A percentile compares a stretch with the other conserved stretches of the same genome.
These are phyloP conservation scores for Leguminivora glycinivorella DNA, from an alignment of 1,140 invertebrate species.

Conservation along the genomic window DNA sequence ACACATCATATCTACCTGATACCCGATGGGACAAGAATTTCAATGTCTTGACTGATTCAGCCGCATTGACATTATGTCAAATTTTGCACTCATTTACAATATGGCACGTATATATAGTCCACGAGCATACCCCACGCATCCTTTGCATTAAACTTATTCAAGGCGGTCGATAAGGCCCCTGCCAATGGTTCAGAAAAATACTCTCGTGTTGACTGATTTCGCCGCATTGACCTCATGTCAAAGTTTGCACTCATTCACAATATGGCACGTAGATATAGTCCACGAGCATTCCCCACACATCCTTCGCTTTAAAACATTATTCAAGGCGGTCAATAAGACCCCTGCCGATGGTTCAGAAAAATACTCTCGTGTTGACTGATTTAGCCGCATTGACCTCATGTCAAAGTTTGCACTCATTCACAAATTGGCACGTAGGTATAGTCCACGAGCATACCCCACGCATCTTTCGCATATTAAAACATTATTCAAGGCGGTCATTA, in stretches of 20 bases:
- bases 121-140: slow-evolving; percentile 6
- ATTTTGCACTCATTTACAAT: not conserved
- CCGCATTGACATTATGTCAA: not conserved
- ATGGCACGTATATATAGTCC: not conserved
- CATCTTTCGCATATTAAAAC: slow-evolving; percentile 54
- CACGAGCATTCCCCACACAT: not conserved
- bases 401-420: not conserved
- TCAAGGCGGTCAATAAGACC: slow-evolving; percentile 37
- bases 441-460: not conserved
- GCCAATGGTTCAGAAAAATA: no score
- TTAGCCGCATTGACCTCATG: no score
- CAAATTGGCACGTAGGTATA: not conserved
- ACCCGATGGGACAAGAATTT: no score
- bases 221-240: no score
- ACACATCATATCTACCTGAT: no score
- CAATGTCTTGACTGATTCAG: no score
- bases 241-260: not conserved
- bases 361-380: no score
- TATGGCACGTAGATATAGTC: not conserved
- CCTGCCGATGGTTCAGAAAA: no score
- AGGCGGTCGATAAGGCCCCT: slow-evolving; percentile 31
- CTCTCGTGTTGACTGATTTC: no score
- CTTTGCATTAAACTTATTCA: slow-evolving; percentile 60
- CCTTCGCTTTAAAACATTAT: slow-evolving; percentile 58
- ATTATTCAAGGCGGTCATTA: slow-evolving; percentile 61